Evolutionary conservation across 2,888 invertebrate genomes (phyloP).

Genomic region (Volucella inflata): DNA sequence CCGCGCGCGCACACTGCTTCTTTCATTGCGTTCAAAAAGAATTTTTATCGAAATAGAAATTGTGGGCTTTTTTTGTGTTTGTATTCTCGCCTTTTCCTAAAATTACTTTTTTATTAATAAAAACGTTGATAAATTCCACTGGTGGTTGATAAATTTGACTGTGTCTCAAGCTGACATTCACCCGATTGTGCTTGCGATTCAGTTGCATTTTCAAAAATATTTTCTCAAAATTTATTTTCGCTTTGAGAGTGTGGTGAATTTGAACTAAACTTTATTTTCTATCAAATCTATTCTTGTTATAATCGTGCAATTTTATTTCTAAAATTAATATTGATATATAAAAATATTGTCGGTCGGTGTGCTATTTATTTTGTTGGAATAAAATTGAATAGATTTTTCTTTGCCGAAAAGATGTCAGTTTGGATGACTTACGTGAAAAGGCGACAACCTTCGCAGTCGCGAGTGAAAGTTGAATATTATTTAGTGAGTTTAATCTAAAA

Average conservation of each 20-base stretch:
- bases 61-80: background rate
- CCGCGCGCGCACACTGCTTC: constrained; percentile 50
- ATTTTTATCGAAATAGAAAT: constrained; percentile 64
- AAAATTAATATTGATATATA: constrained; percentile 19
- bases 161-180: constrained; percentile 30
- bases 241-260: background rate
- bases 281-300: constrained; percentile 1
- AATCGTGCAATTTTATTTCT: constrained; percentile 32
- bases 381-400: constrained; percentile 8
- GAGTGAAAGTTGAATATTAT: constrained; percentile 83
- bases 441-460: constrained; percentile 77
- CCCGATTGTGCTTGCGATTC: constrained; percentile 11
- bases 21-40: constrained; percentile 46
- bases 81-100: constrained; percentile 10
- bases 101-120: constrained; percentile 52
- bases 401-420: constrained; percentile 84
- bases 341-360: constrained; percentile 6
- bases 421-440: constrained; percentile 86
- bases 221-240: constrained; percentile 22
- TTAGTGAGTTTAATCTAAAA: constrained; percentile 80
- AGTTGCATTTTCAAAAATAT: constrained; percentile 38
- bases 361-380: constrained; percentile 31
- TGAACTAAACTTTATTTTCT: too few species aligned
- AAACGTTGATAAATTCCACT: constrained; percentile 65
- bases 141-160: constrained; percentile 66